Evolutionary conservation across 92 coral and sea anemone genomes (phyloP).

Genomic region (Porites divaricata): DNA sequence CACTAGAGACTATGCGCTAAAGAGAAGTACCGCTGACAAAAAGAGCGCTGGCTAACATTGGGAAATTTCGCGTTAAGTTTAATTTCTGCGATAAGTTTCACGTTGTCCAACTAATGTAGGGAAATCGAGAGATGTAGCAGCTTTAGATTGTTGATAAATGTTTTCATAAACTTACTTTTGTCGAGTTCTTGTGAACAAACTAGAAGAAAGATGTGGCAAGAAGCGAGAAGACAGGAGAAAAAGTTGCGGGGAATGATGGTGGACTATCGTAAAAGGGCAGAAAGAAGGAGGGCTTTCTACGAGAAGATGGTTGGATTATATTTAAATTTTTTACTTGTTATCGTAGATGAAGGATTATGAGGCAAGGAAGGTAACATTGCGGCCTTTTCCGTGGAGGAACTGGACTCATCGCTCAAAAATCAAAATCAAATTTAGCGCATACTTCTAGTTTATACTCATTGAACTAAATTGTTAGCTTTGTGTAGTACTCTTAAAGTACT

Average conservation of each 20-base stretch:
- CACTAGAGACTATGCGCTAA: neutral
- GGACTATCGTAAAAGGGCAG: slow-evolving; percentile 93
- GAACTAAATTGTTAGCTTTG: no score
- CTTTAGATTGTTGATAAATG: neutral
- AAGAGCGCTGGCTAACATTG: neutral
- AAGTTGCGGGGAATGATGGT: slow-evolving; percentile 98
- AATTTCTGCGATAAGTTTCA: neutral
- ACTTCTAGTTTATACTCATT: no score
- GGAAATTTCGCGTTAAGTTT: neutral
- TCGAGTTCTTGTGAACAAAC: neutral
- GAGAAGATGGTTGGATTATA: slow-evolving; percentile 84
- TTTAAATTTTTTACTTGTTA: slow-evolving; percentile 44
- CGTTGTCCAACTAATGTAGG: neutral
- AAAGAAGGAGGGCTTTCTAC: slow-evolving; percentile 93
- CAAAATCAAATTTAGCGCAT: neutral
- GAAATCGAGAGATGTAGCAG: neutral
- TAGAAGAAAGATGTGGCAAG: slow-evolving; percentile 91
- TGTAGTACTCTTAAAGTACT: no score
- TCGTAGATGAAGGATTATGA: slow-evolving; percentile 22
- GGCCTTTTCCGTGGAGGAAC: neutral
- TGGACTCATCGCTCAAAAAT: neutral
- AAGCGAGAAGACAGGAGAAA: slow-evolving; percentile 93
- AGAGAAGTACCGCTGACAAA: neutral
- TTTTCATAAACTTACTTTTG: neutral
- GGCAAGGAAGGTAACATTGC: slow-evolving; percentile 32